A percentile compares a stretch with the other conserved stretches of the same genome.
These are phyloP conservation scores for Distichodus sexfasciatus DNA, from an alignment of 2,797 vertebrate species.

Conservation along the genomic window DNA sequence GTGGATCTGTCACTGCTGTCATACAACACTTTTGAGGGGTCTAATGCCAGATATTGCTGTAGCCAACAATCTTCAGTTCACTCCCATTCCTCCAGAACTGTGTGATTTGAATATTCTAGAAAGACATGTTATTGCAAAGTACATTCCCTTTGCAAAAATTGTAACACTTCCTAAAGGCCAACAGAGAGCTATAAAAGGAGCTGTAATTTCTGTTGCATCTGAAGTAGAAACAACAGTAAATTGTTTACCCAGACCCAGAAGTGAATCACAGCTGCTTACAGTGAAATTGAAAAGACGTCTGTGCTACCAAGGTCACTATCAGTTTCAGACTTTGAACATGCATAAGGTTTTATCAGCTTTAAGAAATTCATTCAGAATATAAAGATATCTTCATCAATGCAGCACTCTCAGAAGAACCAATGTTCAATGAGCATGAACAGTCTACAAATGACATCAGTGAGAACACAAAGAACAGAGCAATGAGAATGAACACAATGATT, in stretches of 20 bases:
- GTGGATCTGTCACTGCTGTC: constrained; percentile 16
- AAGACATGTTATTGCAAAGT: constrained; percentile 10
- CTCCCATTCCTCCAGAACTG: not conserved
- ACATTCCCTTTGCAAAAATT: constrained; percentile 24
- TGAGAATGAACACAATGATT: too few species aligned
- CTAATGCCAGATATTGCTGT: not conserved
- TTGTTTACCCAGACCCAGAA: not conserved
- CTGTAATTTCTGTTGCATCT: constrained; percentile 12
- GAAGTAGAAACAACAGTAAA: constrained; percentile 18
- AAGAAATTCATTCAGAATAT: not conserved
- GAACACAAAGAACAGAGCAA: too few species aligned
- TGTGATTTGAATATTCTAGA: not conserved
- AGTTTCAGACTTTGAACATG: not conserved
- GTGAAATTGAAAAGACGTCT: constrained; percentile 17
- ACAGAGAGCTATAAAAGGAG: constrained; percentile 8
- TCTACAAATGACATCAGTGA: too few species aligned
- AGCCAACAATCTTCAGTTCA: not conserved
- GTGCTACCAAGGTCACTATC: not conserved
- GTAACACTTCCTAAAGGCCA: constrained; percentile 12
- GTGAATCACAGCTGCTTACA: not conserved
- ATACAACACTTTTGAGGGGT: not conserved
- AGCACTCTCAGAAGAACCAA: too few species aligned
- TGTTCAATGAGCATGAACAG: too few species aligned
- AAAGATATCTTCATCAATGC: not conserved
- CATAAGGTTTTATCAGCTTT: not conserved